These are phyloP conservation scores for Pterobdella sp. DNA, from an alignment of 2,888 invertebrate genomes.

Conservation along the genomic window DNA sequence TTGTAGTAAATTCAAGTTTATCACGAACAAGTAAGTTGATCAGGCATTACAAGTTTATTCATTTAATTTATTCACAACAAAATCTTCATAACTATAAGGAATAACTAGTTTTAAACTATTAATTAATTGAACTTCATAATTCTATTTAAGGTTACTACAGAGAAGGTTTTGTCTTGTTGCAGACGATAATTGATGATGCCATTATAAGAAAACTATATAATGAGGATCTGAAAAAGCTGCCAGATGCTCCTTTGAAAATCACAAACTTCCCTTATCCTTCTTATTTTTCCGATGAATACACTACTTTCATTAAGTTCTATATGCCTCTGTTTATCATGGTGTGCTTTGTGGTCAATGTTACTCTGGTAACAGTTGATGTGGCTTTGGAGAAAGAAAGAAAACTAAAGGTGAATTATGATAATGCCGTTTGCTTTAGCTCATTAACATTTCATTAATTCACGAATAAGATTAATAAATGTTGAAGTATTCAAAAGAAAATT, in stretches of 20 bases:
- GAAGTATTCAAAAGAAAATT: too few species aligned
- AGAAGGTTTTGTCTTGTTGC: conserved; percentile 64
- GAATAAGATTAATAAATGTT: too few species aligned
- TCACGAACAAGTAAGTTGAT: too few species aligned
- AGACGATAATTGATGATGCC: conserved; percentile 56
- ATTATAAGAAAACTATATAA: conserved; percentile 40
- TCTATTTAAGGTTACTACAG: conserved; percentile 56
- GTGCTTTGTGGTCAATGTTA: conserved; percentile 69
- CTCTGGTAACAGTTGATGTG: conserved; percentile 66
- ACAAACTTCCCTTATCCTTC: conserved; percentile 66
- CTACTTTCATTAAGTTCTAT: conserved; percentile 60
- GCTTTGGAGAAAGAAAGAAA: conserved; percentile 67
- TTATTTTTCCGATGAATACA: conserved; percentile 61
- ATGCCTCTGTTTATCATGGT: conserved; percentile 68
- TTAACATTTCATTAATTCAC: too few species aligned
- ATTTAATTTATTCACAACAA: too few species aligned
- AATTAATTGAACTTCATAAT: too few species aligned
- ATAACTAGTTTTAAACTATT: too few species aligned
- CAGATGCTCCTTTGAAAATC: conserved; percentile 46
- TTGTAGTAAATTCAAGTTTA: too few species aligned
- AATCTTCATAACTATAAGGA: too few species aligned
- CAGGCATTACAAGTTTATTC: too few species aligned
- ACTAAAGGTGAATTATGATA: conserved; percentile 57
- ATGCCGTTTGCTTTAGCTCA: neutral
- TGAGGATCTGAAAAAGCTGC: conserved; percentile 35